These are phyloP conservation scores for Parnassius apollo DNA, from an alignment of 2,888 invertebrate species.

Conservation along the genomic window DNA sequence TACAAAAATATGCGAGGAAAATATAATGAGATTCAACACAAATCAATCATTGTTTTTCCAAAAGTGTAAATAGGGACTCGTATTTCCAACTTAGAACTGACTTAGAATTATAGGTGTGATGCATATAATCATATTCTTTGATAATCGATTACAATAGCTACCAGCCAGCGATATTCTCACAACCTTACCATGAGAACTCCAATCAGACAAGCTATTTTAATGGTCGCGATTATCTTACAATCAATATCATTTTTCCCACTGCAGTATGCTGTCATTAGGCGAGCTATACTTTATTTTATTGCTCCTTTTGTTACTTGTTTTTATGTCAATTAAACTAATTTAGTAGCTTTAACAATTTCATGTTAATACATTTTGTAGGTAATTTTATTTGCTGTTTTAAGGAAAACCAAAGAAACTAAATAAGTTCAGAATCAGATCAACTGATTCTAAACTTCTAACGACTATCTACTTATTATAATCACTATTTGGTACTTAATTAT, in stretches of 20 bases:
- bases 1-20: no score
- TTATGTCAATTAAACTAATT: slow-evolving; percentile 27
- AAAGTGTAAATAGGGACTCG: no score
- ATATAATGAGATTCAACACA: no score
- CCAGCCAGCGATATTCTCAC: slow-evolving; percentile 45
- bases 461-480: no score
- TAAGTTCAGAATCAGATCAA: no score
- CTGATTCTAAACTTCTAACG: no score
- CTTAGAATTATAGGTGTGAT: not conserved
- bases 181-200: slow-evolving; percentile 63
- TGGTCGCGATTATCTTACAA: slow-evolving; percentile 56
- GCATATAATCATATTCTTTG: slow-evolving; percentile 23
- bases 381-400: no score
- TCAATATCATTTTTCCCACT: slow-evolving; percentile 53
- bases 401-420: no score
- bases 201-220: slow-evolving; percentile 67
- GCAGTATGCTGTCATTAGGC: slow-evolving; percentile 46
- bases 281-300: slow-evolving; percentile 34
- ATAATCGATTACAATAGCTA: slow-evolving; percentile 25
- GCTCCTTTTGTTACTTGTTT: slow-evolving; percentile 30
- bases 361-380: no score
- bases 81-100: no score
- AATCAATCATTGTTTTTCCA: no score
- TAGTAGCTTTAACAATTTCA: slow-evolving; percentile 22
- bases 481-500: no score